A percentile compares a stretch with the other conserved stretches of the same genome.
Evolutionary conservation across 2,888 invertebrate species (phyloP).

Genomic region (Augiades crinisus): DNA sequence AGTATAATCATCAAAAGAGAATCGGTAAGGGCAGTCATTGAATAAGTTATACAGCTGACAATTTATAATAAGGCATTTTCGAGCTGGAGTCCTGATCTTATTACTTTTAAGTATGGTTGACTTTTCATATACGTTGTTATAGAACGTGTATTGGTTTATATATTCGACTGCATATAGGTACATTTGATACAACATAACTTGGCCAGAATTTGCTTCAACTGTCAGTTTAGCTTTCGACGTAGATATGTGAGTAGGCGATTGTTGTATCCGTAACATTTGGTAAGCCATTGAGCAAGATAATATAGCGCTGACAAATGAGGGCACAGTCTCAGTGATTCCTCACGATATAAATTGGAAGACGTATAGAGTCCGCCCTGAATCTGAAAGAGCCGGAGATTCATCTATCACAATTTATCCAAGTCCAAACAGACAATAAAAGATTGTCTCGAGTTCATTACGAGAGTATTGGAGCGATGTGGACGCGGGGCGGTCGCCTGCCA

Average conservation of each 20-base stretch:
- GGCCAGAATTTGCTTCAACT: too few relatives aligned
- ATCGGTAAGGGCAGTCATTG: too few relatives aligned
- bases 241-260: constrained; percentile 2
- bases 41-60: too few relatives aligned
- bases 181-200: too few relatives aligned
- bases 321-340: constrained; percentile 38
- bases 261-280: constrained; percentile 8
- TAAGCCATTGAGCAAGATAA: constrained; percentile 16
- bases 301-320: constrained; percentile 14
- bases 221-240: not conserved
- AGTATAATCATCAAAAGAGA: too few relatives aligned
- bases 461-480: constrained; percentile 45
- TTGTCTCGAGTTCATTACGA: constrained; percentile 64
- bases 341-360: constrained; percentile 56
- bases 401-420: constrained; percentile 74
- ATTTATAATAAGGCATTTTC: too few relatives aligned
- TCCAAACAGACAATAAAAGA: constrained; percentile 70
- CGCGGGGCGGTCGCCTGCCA: constrained; percentile 38
- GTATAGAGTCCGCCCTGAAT: constrained; percentile 57
- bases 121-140: too few relatives aligned
- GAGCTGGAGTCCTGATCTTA: too few relatives aligned
- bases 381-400: constrained; percentile 57
- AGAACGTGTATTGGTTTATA: too few relatives aligned
- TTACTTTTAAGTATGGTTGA: too few relatives aligned
- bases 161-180: too few relatives aligned